phyloP scores from a whole-genome alignment of 2,888 invertebrate species.

The Microplitis deprimator region DNA sequence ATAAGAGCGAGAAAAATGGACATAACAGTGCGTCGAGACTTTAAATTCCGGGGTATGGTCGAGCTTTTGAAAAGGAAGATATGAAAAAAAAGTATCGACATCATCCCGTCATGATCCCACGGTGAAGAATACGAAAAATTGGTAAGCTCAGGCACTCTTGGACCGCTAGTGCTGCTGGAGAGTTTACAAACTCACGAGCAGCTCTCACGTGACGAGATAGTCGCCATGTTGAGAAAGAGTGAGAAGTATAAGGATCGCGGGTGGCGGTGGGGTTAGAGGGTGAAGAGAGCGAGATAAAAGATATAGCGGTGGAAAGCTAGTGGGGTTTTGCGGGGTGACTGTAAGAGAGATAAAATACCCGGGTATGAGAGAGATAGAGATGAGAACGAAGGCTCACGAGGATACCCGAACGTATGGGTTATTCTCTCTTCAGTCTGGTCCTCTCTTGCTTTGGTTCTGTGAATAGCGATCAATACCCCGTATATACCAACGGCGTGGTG shows the following conservation, averaged over 20 bases:
- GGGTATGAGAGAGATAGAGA: conserved; percentile 4
- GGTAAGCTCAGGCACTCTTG: conserved; percentile 20
- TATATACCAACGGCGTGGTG: conserved; percentile 21
- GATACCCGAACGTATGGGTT: conserved; percentile 57
- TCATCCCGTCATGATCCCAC: background rate
- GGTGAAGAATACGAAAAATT: background rate
- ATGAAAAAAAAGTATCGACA: background rate
- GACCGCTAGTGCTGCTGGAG: conserved; percentile 36
- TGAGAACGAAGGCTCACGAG: conserved; percentile 59
- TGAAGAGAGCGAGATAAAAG: background rate
- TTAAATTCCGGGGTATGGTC: background rate
- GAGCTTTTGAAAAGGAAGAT: background rate
- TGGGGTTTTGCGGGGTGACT: background rate
- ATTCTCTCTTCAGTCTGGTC: conserved; percentile 60
- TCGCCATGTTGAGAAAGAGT: conserved; percentile 59
- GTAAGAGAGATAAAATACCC: conserved; percentile 2
- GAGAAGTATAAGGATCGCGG: conserved; percentile 28
- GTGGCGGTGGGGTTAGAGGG: background rate
- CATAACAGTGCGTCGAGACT: background rate
- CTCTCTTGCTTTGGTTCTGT: conserved; percentile 51
- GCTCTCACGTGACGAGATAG: conserved; percentile 54
- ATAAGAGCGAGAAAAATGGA: background rate
- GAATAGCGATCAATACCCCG: conserved; percentile 67
- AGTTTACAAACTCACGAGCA: conserved; percentile 45
- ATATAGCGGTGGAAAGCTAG: background rate